Base-by-base conservation (phyloP, 2,797 vertebrate species). In the Hypotaenidia okinawae region DNA sequence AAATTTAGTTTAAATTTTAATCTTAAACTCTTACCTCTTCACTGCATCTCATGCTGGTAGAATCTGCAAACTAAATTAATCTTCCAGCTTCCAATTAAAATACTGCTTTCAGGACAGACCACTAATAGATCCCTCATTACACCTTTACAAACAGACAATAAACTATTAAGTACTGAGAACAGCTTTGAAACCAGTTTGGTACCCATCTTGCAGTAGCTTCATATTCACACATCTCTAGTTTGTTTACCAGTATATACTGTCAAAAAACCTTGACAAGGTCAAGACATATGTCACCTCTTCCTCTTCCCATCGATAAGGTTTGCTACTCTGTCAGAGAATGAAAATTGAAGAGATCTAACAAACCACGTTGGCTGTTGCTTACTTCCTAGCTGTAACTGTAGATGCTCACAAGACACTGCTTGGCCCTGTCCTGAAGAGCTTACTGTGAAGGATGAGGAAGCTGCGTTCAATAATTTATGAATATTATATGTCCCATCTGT, bases 381-480 rank as follows among this genome's bases (percentile, higher is more conserved):
- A 74, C 52, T 43, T 82, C 16, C 33, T 59, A 73, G 57, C 15
- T 82, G 43, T 49, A 73, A 45, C 57, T 70, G 30, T 37, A 67
- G 72, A 32, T 77, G 52, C 39, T 45, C 57, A 92, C 27, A 54
- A 85, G 89, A 91, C 72, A 80, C 35, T 54, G 32, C 6, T 47
- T 57, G 58, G 61, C 43, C 35, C 74, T 74, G 16, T 85, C 64
- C 62, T 30, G 37, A 89, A 92, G 57, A 89, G 45, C 30, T 84
- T 74, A 59, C 59, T 91, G 75, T 80, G 54, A 92, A 85, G 84
- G 72, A 90, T 92, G 39, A 89, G 64, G 84, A 73, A 90, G 33
- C n/a, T 73, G 33, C n/a, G n/a, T 87, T 95, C 76, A 87, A 68
- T 91, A 92, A 94, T 92, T 91, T 91, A 92, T 94, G 51, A 94